phyloP scores from a whole-genome alignment of 2,113 vertebrate genomes.

The Garra rufa region DNA sequence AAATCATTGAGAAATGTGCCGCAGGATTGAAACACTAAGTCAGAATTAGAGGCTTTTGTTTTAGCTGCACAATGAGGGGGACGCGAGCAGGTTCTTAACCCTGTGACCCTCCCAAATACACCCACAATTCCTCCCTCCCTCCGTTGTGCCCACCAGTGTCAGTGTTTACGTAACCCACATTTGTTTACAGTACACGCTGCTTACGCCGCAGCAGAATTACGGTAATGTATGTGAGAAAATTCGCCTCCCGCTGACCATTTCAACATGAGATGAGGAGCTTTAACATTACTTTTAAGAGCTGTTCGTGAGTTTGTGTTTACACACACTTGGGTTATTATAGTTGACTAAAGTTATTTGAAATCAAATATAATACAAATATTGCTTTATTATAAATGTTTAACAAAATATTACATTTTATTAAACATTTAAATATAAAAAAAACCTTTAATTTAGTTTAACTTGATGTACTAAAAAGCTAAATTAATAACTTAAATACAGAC shows the following conservation, averaged over 20 bases:
- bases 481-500: too few species aligned
- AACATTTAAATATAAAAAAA: too few species aligned
- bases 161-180: slow-evolving; percentile 36
- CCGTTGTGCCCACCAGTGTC: slow-evolving; percentile 32
- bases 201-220: neutral
- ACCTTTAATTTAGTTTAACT: too few species aligned
- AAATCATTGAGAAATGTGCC: slow-evolving; percentile 66
- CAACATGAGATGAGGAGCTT: neutral
- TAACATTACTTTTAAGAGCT: neutral
- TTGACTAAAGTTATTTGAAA: too few species aligned
- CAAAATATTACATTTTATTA: too few species aligned
- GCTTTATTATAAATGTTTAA: too few species aligned
- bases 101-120: slow-evolving; percentile 30
- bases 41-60: slow-evolving; percentile 76
- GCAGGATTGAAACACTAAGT: slow-evolving; percentile 77
- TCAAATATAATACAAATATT: too few species aligned
- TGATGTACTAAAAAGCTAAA: too few species aligned
- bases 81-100: slow-evolving; percentile 33
- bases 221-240: neutral
- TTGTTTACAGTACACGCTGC: neutral
- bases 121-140: slow-evolving; percentile 12
- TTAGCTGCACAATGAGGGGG: slow-evolving; percentile 57
- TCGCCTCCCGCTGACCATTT: neutral
- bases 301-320: too few species aligned
- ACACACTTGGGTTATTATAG: too few species aligned